These are phyloP conservation scores for Pseudochromis fuscus DNA, from an alignment of 2,797 vertebrate species.

Conservation along the genomic window DNA sequence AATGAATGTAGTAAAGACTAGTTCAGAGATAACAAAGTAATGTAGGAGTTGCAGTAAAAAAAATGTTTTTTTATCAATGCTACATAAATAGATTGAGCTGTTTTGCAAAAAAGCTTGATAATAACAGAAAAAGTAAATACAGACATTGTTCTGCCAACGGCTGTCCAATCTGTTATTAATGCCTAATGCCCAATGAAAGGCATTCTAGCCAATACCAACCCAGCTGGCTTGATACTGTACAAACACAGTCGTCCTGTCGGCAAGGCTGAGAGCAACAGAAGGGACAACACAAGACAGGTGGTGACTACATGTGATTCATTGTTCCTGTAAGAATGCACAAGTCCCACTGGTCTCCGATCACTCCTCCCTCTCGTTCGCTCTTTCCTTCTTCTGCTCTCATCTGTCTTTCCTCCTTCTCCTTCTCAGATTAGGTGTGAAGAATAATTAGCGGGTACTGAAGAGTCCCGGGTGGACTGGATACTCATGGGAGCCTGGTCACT, in stretches of 20 bases:
- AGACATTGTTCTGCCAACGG: conserved; percentile 64
- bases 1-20: not conserved
- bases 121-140: conserved; percentile 62
- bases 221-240: conserved; percentile 73
- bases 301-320: conserved; percentile 81
- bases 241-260: conserved; percentile 78
- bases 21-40: conserved; percentile 6
- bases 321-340: conserved; percentile 80
- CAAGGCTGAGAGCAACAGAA: conserved; percentile 76
- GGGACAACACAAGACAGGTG: conserved; percentile 81
- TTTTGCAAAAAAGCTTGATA: conserved; percentile 45
- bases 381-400: conserved; percentile 56
- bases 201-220: conserved; percentile 64
- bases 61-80: conserved; percentile 18
- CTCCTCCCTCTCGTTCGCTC: conserved; percentile 53
- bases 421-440: conserved; percentile 84
- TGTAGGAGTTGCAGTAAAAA: conserved; percentile 14
- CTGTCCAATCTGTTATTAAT: conserved; percentile 76
- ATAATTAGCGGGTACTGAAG: conserved; percentile 82
- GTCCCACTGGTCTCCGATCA: conserved; percentile 71
- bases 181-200: conserved; percentile 65
- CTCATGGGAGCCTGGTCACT: conserved; percentile 79
- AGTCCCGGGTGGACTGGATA: conserved; percentile 68
- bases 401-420: conserved; percentile 68
- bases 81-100: conserved; percentile 41